These are phyloP conservation scores for Agelas oroides DNA, from an alignment of 37 sponge, comb jelly and placozoan species.

Conservation along the genomic window DNA sequence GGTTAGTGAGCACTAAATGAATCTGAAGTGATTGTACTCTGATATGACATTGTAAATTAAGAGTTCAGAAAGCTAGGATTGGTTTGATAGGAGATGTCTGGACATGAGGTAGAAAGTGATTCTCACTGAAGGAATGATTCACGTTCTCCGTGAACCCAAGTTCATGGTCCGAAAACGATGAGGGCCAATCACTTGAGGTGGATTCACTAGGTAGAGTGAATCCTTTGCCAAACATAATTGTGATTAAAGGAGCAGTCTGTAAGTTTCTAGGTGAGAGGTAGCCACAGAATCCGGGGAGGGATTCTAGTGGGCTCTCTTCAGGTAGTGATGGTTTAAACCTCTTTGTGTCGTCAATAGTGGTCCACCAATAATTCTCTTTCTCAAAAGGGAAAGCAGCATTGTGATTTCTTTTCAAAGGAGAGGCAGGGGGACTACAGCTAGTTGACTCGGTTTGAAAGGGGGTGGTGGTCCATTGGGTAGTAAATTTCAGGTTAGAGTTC, in stretches of 20 bases:
- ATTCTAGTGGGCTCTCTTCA: constrained; percentile 24
- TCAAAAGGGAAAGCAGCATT: constrained; percentile 44
- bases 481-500: constrained; percentile 22
- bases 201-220: constrained; percentile 22
- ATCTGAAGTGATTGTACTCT: neutral
- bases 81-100: constrained; percentile 37
- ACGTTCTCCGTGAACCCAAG: neutral
- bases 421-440: constrained; percentile 6
- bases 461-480: neutral
- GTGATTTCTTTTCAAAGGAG: constrained; percentile 68
- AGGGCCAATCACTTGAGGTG: constrained; percentile 16
- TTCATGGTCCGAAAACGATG: neutral
- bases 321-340: constrained; percentile 52
- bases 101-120: constrained; percentile 29
- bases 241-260: constrained; percentile 56
- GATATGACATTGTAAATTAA: neutral
- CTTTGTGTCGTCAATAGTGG: constrained; percentile 36
- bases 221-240: constrained; percentile 67
- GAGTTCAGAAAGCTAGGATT: constrained; percentile 42
- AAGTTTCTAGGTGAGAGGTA: constrained; percentile 47
- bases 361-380: neutral
- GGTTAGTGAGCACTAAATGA: neutral
- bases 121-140: neutral
- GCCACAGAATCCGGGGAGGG: constrained; percentile 24
- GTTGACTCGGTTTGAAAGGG: neutral